Conservation (phyloP, 2,888 invertebrate species). For the Gryllus longicercus region DNA sequence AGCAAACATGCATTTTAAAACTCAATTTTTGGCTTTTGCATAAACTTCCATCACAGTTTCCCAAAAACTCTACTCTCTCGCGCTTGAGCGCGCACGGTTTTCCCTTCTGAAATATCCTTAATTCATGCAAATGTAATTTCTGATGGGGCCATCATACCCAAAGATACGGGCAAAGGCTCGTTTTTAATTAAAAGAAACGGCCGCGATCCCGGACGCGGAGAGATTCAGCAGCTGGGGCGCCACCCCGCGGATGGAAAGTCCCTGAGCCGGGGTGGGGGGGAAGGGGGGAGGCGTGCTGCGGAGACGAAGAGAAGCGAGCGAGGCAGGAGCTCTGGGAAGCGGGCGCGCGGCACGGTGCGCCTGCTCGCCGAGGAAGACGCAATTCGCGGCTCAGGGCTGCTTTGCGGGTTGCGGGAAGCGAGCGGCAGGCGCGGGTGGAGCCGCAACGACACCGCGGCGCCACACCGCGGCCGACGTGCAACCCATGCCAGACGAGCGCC, state of each 20-base stretch:
- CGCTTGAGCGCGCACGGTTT: background rate
- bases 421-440: background rate
- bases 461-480: too few species aligned
- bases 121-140: slow-evolving; percentile 17
- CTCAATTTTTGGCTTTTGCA: background rate
- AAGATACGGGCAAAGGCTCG: background rate
- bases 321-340: background rate
- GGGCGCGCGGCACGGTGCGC: background rate
- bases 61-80: background rate
- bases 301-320: background rate
- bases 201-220: background rate
- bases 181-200: slow-evolving; percentile 17
- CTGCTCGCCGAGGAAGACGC: background rate
- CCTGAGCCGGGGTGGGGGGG: background rate
- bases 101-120: slow-evolving; percentile 6
- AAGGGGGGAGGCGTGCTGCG: background rate
- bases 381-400: background rate
- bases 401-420: background rate
- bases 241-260: background rate
- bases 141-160: slow-evolving; percentile 17
- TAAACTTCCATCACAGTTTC: background rate
- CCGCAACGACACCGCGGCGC: too few species aligned
- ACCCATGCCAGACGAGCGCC: too few species aligned
- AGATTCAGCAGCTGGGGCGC: background rate
- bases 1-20: slow-evolving; percentile 17